Conservation (phyloP, 2,888 invertebrate genomes). For the Ernsta delagoae region DNA sequence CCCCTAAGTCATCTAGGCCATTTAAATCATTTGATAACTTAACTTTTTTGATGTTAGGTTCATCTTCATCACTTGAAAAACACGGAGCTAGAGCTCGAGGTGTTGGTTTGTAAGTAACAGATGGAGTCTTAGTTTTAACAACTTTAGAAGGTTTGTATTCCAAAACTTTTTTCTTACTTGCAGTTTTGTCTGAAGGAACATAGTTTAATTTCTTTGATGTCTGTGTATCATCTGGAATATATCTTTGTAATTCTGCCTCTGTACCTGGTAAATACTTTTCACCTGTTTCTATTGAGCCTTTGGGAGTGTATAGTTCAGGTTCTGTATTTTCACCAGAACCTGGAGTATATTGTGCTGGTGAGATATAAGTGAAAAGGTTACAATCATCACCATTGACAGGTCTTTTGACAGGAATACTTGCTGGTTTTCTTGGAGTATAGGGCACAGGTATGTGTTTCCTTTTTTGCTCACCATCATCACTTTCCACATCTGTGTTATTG, state of each 20-base stretch:
- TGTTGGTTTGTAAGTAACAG: constrained; percentile 76
- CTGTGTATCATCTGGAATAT: constrained; percentile 62
- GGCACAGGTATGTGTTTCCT: constrained; percentile 81
- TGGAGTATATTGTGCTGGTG: constrained; percentile 72
- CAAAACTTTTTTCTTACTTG: constrained; percentile 69
- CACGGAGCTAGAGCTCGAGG: constrained; percentile 74
- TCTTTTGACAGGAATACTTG: constrained; percentile 65
- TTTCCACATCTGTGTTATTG: constrained; percentile 58
- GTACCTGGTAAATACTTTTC: constrained; percentile 75
- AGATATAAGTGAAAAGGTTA: constrained; percentile 73
- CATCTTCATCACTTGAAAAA: constrained; percentile 82
- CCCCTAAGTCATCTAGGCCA: constrained; percentile 75
- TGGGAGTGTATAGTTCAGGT: constrained; percentile 73
- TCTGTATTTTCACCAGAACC: constrained; percentile 63
- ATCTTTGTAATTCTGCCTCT: constrained; percentile 67
- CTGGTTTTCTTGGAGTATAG: constrained; percentile 79
- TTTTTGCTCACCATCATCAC: constrained; percentile 66
- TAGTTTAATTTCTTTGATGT: constrained; percentile 64
- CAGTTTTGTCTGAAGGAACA: constrained; percentile 74
- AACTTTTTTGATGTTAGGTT: constrained; percentile 67
- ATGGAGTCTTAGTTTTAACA: constrained; percentile 55
- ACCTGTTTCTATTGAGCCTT: constrained; percentile 63
- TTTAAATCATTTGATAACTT: constrained; percentile 71
- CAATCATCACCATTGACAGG: constrained; percentile 66
- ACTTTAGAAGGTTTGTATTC: constrained; percentile 77